These are phyloP conservation scores for Lophius americanus DNA, from an alignment of 2,797 vertebrate species.

Conservation along the genomic window DNA sequence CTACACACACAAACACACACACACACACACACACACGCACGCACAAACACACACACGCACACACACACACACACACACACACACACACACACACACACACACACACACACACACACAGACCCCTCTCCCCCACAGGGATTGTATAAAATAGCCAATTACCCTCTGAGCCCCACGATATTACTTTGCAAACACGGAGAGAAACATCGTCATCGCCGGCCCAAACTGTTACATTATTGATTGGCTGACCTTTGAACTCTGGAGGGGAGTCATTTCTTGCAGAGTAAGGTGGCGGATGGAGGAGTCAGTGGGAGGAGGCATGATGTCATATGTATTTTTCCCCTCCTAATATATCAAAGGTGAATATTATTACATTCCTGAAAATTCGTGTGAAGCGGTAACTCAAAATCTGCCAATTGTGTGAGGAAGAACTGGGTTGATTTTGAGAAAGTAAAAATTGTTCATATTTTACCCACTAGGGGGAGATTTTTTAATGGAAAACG, in stretches of 20 bases:
- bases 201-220: constrained; percentile 41
- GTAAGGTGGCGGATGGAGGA: constrained; percentile 49
- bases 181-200: constrained; percentile 41
- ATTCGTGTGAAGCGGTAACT: no score
- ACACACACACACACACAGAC: neutral
- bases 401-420: no score
- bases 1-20: no score
- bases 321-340: constrained; percentile 28
- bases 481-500: no score
- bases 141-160: constrained; percentile 76
- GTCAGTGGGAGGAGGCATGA: constrained; percentile 27
- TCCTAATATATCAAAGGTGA: constrained; percentile 14
- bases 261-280: constrained; percentile 70
- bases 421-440: no score
- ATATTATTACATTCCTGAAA: no score
- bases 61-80: no score
- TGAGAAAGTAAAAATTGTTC: no score
- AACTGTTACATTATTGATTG: constrained; percentile 70
- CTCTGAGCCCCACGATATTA: constrained; percentile 60
- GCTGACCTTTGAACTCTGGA: constrained; percentile 73
- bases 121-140: constrained; percentile 32
- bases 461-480: no score
- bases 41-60: no score
- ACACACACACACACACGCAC: no score
- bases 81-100: neutral